Percentiles rank a stretch among this genome's conserved stretches.
Evolutionary conservation across 2,797 vertebrate genomes (phyloP).

Genomic region (Liasis olivaceus): DNA sequence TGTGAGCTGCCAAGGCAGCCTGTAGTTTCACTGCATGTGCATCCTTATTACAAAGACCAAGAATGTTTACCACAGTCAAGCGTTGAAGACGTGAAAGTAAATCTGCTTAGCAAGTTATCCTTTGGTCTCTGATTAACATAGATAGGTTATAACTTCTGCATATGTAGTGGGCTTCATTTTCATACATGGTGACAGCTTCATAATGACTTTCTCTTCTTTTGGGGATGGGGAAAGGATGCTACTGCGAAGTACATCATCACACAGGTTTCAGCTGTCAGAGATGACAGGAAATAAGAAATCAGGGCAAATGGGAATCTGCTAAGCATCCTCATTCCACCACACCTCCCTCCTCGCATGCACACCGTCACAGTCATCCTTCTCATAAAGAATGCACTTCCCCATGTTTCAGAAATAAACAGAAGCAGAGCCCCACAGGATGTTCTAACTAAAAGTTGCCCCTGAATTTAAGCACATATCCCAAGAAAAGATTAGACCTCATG

Average conservation of each 20-base stretch:
- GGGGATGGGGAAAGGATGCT: not conserved
- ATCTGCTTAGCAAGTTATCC: conserved; percentile 38
- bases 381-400: not conserved
- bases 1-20: not conserved
- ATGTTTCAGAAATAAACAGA: not conserved
- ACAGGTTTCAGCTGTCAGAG: conserved; percentile 20
- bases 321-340: not conserved
- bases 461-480: not conserved
- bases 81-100: conserved; percentile 10
- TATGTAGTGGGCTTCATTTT: conserved; percentile 36
- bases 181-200: conserved; percentile 29
- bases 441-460: not conserved
- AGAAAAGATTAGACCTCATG: not conserved
- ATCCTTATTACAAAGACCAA: conserved; percentile 5
- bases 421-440: not conserved
- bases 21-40: not conserved
- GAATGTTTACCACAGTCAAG: conserved; percentile 12
- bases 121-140: conserved; percentile 35
- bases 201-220: conserved; percentile 17
- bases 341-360: not conserved
- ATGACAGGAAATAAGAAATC: conserved; percentile 19
- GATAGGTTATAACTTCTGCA: conserved; percentile 27
- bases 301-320: not conserved
- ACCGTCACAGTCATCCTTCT: not conserved
- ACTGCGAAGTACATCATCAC: conserved; percentile 8